Base-by-base conservation (phyloP, 2,888 invertebrate genomes). In the Leucophora obtusa region DNA sequence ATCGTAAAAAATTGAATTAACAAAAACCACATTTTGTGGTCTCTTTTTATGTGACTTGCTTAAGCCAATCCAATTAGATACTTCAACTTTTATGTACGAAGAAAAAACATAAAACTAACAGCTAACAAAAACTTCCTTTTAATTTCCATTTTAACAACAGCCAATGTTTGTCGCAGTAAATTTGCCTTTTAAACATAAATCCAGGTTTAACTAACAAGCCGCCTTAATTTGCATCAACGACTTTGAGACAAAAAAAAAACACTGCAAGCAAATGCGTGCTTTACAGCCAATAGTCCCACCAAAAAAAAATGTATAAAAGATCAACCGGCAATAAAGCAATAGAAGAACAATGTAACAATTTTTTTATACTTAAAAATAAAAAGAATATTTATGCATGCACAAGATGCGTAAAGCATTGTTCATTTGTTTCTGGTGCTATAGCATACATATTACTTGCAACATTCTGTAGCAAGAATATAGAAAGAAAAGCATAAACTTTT, bases 381-480 rank as follows among this genome's bases (percentile, higher is more conserved):
- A 62, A 53, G 47, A 59, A 69, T 72, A 69, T 73, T 72, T 80
- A 69, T 76, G 62, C 63, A 71, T 17, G 78, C 84, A 84, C 83
- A 86, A 86, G 38, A 88, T 87, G 88, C 88, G 88, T 87, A 87
- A 86, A 87, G 86, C 85, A 86, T 77, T 76, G 71, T 38, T 38
- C 38, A 38, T 38, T 38, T 38, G 54, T 62, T 74, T 71, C 66
- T 38, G 51, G 66, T 28, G 28, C 7, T 28, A 28, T 28, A 6
- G 28, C 28, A 28, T 28, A 28, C 28, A 28, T 28, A 28, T 28
- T 28, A 7, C 28, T 54, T 59, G 65, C 74, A 53, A 35, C 65
- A 74, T 43, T 1, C 53, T 21, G 18, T 38, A 43, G 28, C 43
- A 53, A n/a, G 24, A 59, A 56, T 43, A 73, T 43, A 21, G n/a